A percentile compares a stretch with the other conserved stretches of the same genome.
Evolutionary conservation across 2,797 vertebrate genomes (phyloP).

Genomic region (Galago senegalensis): DNA sequence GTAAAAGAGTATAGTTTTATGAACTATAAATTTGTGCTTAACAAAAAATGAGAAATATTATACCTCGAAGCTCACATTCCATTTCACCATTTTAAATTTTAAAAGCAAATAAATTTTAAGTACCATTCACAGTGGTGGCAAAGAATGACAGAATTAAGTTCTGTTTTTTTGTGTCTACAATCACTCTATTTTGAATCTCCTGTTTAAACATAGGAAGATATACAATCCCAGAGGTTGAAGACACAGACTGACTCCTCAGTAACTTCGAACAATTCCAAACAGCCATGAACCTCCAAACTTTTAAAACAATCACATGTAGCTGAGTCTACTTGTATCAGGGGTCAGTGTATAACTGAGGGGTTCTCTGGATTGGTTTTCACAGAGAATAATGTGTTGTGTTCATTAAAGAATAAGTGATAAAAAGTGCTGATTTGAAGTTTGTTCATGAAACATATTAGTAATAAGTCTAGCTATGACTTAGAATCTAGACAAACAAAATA

Average conservation of each 20-base stretch:
- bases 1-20: too few species aligned
- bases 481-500: slow-evolving; percentile 29
- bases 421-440: neutral
- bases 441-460: neutral
- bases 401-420: neutral
- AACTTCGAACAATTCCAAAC: neutral
- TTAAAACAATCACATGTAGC: neutral
- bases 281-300: neutral
- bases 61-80: neutral
- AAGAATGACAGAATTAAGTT: neutral
- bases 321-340: neutral
- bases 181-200: slow-evolving; percentile 41
- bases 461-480: neutral
- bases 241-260: neutral
- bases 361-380: neutral
- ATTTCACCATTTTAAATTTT: slow-evolving; percentile 29
- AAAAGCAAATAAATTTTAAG: slow-evolving; percentile 55
- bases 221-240: neutral
- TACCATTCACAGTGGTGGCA: neutral
- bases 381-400: neutral
- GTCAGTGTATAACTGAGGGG: fast-evolving
- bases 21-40: neutral
- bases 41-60: neutral
- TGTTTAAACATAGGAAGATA: slow-evolving; percentile 16
- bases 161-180: neutral